Conservation (phyloP, 92 coral and sea anemone genomes). For the Phenganax marumi region DNA sequence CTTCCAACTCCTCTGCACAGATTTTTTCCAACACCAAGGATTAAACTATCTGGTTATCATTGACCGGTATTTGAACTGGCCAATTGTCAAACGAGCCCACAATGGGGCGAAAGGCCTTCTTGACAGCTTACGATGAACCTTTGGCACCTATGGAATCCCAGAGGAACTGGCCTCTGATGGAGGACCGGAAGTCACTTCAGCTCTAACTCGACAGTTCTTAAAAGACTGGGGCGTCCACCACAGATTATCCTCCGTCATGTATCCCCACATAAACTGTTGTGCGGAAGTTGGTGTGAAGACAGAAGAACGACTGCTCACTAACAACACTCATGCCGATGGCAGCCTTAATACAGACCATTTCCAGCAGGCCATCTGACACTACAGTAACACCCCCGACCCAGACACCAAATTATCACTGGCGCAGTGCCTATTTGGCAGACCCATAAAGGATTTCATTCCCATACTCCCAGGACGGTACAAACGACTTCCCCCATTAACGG, state of each 20-base stretch:
- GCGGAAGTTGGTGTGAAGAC: conserved; percentile 61
- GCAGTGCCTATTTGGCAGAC: background rate
- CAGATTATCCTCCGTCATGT: background rate
- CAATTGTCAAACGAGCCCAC: background rate
- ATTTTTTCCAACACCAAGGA: background rate
- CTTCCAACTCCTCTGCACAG: conserved; percentile 8
- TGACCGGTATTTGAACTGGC: background rate
- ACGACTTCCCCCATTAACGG: conserved; percentile 8
- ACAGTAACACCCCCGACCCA: conserved; percentile 64
- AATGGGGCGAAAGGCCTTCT: background rate
- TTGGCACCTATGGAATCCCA: background rate
- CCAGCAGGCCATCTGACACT: conserved; percentile 61
- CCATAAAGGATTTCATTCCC: conserved; percentile 68
- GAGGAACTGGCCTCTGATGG: background rate
- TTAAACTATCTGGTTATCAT: background rate
- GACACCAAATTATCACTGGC: conserved; percentile 64
- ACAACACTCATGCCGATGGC: conserved; percentile 62
- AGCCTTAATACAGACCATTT: conserved; percentile 58
- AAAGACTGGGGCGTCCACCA: conserved; percentile 4
- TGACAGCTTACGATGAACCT: background rate
- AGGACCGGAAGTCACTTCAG: background rate
- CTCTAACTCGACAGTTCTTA: background rate
- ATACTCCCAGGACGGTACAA: conserved; percentile 59
- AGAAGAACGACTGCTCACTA: conserved; percentile 51
- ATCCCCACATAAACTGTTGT: conserved; percentile 53